Evolutionary conservation across 30 jellyfish, hydroid and myxozoan genomes (phyloP).

Genomic region (Pelagia noctiluca): DNA sequence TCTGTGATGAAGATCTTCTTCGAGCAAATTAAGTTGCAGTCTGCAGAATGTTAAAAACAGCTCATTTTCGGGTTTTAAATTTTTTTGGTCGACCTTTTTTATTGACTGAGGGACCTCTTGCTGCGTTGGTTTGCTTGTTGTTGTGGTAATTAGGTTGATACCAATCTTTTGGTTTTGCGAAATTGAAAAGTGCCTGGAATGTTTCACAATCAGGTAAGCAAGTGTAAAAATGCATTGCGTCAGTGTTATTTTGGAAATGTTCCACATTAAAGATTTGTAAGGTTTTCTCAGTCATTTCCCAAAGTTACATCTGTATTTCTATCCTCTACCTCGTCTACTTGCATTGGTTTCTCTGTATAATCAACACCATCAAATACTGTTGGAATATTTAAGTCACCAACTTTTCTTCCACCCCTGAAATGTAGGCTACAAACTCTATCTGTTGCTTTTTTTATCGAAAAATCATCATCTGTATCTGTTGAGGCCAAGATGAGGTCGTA

Average conservation of each 20-base stretch:
- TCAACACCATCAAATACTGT: background rate
- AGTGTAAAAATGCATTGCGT: background rate
- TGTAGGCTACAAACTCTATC: background rate
- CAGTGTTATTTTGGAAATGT: background rate
- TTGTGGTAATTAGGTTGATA: background rate
- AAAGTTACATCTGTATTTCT: background rate
- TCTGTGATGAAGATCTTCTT: background rate
- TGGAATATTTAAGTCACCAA: background rate
- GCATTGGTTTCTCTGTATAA: background rate
- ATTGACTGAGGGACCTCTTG: background rate
- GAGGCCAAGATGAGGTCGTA: background rate
- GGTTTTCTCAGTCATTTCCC: background rate
- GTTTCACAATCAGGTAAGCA: background rate
- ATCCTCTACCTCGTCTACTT: background rate
- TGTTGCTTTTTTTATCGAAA: too few relatives aligned
- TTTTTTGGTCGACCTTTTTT: background rate
- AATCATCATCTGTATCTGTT: background rate
- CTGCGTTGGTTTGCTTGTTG: slow-evolving; percentile 4
- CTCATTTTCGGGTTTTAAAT: background rate
- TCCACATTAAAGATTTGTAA: background rate
- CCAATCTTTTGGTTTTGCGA: background rate
- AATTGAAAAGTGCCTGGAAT: slow-evolving; percentile 3
- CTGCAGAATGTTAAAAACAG: background rate
- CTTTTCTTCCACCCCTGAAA: slow-evolving; percentile 1
- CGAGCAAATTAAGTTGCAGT: background rate